phyloP scores from a whole-genome alignment of 2,113 vertebrate genomes.

The Eolophus roseicapilla region DNA sequence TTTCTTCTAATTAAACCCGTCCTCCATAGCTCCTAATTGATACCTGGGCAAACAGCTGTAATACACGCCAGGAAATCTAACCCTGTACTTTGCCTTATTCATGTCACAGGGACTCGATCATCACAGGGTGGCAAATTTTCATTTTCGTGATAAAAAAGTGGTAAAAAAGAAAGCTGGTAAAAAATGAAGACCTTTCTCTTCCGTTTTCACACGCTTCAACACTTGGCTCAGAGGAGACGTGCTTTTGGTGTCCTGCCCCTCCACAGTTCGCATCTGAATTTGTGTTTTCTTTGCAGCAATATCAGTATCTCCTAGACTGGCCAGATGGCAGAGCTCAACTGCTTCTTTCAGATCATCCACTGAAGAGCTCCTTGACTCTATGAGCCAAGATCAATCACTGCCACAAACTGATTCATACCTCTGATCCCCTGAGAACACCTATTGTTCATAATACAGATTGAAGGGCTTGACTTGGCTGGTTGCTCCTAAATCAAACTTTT shows the following conservation, averaged over 20 bases:
- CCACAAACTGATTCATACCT: not conserved
- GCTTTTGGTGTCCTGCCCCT: not conserved
- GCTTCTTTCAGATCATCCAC: not conserved
- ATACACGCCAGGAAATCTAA: not conserved
- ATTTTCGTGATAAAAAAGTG: not conserved
- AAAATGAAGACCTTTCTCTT: not conserved
- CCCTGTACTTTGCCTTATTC: not conserved
- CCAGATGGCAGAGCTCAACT: not conserved
- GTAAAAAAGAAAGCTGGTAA: not conserved
- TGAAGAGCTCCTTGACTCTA: not conserved
- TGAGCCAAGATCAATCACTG: not conserved
- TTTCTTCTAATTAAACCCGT: slow-evolving; percentile 41
- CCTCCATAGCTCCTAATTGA: not conserved
- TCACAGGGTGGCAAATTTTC: not conserved
- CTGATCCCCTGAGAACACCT: not conserved
- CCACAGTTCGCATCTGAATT: not conserved
- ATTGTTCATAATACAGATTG: not conserved
- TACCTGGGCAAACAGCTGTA: slow-evolving; percentile 17
- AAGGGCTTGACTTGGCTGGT: not conserved
- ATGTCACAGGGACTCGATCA: not conserved
- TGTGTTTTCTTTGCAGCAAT: not conserved
- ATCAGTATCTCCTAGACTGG: not conserved
- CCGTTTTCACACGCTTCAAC: not conserved
- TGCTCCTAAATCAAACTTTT: not conserved
- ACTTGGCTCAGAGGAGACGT: not conserved